Evolutionary conservation across 2,113 vertebrate genomes (phyloP).

Genomic region (Stigmatopora argus): DNA sequence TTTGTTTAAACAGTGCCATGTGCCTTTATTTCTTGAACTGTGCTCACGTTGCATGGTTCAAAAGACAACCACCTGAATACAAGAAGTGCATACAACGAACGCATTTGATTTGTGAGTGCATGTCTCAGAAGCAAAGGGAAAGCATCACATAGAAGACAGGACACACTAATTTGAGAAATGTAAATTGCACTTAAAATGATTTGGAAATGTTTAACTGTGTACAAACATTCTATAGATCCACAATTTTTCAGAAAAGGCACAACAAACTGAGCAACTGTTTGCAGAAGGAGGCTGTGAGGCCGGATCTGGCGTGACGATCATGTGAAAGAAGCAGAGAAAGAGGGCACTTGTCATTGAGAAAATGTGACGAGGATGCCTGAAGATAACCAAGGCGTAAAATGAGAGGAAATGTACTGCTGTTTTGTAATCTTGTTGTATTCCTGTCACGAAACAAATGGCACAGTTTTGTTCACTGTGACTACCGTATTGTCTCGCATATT

Average conservation of each 20-base stretch:
- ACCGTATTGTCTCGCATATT: too few relatives aligned
- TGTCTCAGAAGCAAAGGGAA: conserved; percentile 5
- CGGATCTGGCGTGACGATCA: conserved; percentile 26
- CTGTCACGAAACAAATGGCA: neutral
- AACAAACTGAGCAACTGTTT: conserved; percentile 24
- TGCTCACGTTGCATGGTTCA: conserved; percentile 25
- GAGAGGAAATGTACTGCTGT: neutral
- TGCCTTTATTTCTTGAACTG: conserved; percentile 37
- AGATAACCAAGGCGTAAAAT: neutral
- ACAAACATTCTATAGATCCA: conserved; percentile 5
- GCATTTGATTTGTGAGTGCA: conserved; percentile 2
- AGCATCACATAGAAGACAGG: conserved; percentile 10
- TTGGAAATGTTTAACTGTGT: conserved; percentile 9
- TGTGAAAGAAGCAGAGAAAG: conserved; percentile 21
- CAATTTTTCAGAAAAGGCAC: conserved; percentile 32
- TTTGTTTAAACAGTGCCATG: conserved; percentile 39
- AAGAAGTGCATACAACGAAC: conserved; percentile 13
- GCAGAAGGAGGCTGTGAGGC: neutral
- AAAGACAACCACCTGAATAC: conserved; percentile 26
- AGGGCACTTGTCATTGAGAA: neutral
- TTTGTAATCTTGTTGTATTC: neutral
- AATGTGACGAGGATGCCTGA: conserved; percentile 1
- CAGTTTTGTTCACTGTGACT: neutral
- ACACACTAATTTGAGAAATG: neutral
- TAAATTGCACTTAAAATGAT: neutral